phyloP scores from a whole-genome alignment of 1,140 invertebrate genomes.

The Aphelenchoides fujianensis region DNA sequence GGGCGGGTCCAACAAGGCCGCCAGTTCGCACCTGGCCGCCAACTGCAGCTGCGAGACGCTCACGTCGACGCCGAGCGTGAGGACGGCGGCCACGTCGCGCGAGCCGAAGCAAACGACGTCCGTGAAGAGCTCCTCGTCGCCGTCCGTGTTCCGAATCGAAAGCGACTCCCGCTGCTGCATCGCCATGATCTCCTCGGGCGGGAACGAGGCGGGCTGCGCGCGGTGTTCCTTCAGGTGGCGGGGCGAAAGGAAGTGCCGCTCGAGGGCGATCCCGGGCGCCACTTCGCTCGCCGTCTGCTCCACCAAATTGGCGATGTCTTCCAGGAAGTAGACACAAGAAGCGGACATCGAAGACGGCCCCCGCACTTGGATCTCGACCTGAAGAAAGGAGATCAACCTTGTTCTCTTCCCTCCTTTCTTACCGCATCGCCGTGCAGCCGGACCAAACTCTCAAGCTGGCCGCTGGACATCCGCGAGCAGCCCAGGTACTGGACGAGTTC shows the following conservation, averaged over 20 bases:
- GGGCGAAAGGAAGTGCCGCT: conserved; percentile 61
- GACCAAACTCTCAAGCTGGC: conserved; percentile 72
- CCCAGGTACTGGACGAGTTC: conserved; percentile 78
- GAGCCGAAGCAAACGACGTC: conserved; percentile 72
- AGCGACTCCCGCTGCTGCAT: conserved; percentile 65
- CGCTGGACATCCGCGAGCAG: conserved; percentile 75
- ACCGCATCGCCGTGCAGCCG: conserved; percentile 71
- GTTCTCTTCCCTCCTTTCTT: conserved; percentile 63
- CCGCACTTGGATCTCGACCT: conserved; percentile 71
- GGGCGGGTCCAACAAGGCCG: conserved; percentile 72
- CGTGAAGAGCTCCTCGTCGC: conserved; percentile 70
- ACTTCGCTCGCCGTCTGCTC: conserved; percentile 67
- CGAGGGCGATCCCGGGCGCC: conserved; percentile 60
- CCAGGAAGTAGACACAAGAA: conserved; percentile 72
- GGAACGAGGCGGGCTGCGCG: conserved; percentile 68
- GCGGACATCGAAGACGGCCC: conserved; percentile 69
- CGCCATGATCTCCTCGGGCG: conserved; percentile 69
- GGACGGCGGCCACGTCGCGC: conserved; percentile 63
- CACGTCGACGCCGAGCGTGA: conserved; percentile 66
- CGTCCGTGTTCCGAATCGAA: conserved; percentile 68
- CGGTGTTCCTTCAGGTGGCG: conserved; percentile 55
- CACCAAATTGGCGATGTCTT: conserved; percentile 72
- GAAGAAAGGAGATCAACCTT: not conserved
- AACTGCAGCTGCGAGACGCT: conserved; percentile 66
- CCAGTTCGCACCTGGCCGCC: conserved; percentile 65